Percentiles rank a stretch among this genome's conserved stretches.
Conservation (phyloP, 2,888 invertebrate genomes). For the Epinotia ramella region DNA sequence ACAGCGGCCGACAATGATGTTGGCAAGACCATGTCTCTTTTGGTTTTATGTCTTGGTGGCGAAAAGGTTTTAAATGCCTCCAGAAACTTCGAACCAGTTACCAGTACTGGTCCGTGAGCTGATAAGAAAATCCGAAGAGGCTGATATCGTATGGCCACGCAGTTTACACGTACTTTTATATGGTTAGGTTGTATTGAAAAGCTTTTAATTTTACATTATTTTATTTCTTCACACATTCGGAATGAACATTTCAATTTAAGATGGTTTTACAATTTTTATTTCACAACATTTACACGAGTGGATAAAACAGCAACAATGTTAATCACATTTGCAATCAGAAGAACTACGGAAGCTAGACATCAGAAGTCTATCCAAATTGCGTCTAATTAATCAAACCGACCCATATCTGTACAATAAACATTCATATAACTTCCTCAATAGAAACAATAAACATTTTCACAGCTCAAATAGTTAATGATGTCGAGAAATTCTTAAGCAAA, state of each 20-base stretch:
- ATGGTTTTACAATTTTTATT: slow-evolving; percentile 31
- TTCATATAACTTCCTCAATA: slow-evolving; percentile 16
- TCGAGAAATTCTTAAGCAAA: slow-evolving; percentile 31
- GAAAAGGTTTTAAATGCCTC: not conserved
- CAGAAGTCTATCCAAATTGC: slow-evolving; percentile 1
- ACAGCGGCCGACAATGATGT: too few species aligned
- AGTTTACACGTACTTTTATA: not conserved
- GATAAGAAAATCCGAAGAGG: not conserved
- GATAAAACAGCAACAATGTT: slow-evolving; percentile 26
- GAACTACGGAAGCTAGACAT: slow-evolving; percentile 18
- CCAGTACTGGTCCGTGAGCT: not conserved
- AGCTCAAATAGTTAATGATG: slow-evolving; percentile 40
- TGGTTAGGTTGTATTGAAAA: slow-evolving; percentile 3
- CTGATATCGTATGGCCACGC: not conserved
- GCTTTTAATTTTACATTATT: slow-evolving; percentile 29
- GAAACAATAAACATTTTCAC: slow-evolving; percentile 32
- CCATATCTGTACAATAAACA: slow-evolving; percentile 19
- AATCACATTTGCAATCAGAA: slow-evolving; percentile 26
- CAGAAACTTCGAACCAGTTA: too few species aligned
- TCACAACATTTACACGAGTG: slow-evolving; percentile 33
- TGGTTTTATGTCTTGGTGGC: too few species aligned
- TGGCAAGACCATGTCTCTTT: too few species aligned
- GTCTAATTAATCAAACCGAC: not conserved
- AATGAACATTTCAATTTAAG: slow-evolving; percentile 40
- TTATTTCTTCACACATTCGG: slow-evolving; percentile 40